These are phyloP conservation scores for Scolopax mira DNA, from an alignment of 2,113 vertebrate genomes.

Conservation along the genomic window DNA sequence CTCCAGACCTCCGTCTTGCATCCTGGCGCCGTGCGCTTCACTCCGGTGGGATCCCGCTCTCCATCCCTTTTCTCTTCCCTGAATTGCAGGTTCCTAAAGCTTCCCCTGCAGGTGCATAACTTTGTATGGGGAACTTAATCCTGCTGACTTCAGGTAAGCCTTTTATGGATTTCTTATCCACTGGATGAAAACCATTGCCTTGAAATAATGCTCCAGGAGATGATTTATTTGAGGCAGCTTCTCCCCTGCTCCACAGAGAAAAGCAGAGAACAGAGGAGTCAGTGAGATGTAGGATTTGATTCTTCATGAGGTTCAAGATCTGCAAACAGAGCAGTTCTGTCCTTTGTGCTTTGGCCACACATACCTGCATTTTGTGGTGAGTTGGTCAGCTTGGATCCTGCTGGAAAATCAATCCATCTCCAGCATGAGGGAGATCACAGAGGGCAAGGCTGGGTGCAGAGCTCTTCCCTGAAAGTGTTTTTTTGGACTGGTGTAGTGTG, in stretches of 20 bases:
- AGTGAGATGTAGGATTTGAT: background rate
- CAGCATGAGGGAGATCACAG: background rate
- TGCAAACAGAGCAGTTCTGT: background rate
- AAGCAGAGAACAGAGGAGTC: background rate
- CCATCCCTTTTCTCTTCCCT: background rate
- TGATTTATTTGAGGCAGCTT: background rate
- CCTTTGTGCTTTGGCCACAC: background rate
- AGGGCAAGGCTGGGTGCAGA: background rate
- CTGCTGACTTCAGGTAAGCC: slow-evolving; percentile 11
- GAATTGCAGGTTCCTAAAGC: background rate
- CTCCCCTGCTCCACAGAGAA: background rate
- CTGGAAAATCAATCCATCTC: background rate
- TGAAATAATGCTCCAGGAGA: background rate
- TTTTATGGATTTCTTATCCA: background rate
- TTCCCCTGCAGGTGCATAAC: background rate
- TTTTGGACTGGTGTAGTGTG: background rate
- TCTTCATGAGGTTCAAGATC: background rate
- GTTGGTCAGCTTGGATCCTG: background rate
- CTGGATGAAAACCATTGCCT: slow-evolving; percentile 7
- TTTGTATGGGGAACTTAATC: background rate
- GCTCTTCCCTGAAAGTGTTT: background rate
- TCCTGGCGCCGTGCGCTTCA: background rate
- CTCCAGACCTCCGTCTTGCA: background rate
- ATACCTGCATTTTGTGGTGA: background rate
- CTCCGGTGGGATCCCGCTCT: background rate